These are phyloP conservation scores for Tanytarsus gracilentus DNA, from an alignment of 2,888 invertebrate species.

Conservation along the genomic window DNA sequence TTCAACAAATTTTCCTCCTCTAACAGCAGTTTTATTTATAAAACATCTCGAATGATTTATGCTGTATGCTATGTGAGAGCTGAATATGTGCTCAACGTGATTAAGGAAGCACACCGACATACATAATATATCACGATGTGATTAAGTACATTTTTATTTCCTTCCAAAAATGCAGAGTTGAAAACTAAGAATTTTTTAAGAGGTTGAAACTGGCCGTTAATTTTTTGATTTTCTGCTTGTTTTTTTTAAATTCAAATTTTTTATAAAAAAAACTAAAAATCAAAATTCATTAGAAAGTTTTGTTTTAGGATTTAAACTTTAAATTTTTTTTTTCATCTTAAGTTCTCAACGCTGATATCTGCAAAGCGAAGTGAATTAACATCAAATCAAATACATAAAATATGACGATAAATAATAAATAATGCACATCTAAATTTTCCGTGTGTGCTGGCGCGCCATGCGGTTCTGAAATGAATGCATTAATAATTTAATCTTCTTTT, in stretches of 20 bases:
- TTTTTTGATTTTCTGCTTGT: too few relatives aligned
- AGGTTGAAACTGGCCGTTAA: too few relatives aligned
- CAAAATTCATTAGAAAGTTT: too few relatives aligned
- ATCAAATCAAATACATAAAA: conserved; percentile 23
- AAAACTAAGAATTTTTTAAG: too few relatives aligned
- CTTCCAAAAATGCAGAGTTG: neutral
- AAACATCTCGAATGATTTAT: conserved; percentile 5
- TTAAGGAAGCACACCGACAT: neutral
- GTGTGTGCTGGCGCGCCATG: neutral
- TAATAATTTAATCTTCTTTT: conserved; percentile 12
- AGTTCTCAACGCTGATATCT: too few relatives aligned
- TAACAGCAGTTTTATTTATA: too few relatives aligned
- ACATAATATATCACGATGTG: conserved; percentile 6
- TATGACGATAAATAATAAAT: conserved; percentile 9
- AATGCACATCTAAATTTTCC: neutral
- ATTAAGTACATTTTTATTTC: conserved; percentile 2
- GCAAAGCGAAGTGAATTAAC: conserved; percentile 19
- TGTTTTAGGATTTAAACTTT: too few relatives aligned
- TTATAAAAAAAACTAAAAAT: too few relatives aligned
- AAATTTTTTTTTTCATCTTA: too few relatives aligned
- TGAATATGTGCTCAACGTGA: neutral
- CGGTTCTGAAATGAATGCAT: neutral
- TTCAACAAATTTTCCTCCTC: too few relatives aligned
- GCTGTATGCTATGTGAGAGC: neutral
- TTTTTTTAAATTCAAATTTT: too few relatives aligned